Evolutionary conservation across 2,888 invertebrate genomes (phyloP).

Genomic region (Rosalia funebris): DNA sequence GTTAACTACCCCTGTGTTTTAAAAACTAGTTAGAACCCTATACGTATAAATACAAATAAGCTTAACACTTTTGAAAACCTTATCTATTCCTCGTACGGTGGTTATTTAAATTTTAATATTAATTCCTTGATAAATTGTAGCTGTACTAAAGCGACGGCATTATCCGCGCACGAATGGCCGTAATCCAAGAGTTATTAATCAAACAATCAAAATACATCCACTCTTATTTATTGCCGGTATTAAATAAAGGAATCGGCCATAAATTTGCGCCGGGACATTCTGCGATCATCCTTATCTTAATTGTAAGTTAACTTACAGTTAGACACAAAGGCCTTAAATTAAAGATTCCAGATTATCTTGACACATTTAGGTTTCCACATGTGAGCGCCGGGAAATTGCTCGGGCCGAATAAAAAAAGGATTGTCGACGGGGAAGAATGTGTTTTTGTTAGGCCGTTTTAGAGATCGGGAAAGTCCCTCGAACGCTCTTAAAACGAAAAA

Average conservation of each 20-base stretch:
- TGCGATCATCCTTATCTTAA: conserved; percentile 55
- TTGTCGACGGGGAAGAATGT: conserved; percentile 9
- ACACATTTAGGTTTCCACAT: conserved; percentile 50
- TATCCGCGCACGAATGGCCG: no score
- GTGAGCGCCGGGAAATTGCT: conserved; percentile 46
- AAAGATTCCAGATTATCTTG: conserved; percentile 53
- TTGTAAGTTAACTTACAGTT: conserved; percentile 53
- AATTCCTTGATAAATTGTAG: no score
- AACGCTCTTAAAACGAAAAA: neutral
- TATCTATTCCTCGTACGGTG: no score
- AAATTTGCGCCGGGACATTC: conserved; percentile 44
- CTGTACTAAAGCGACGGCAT: no score
- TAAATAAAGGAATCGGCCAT: conserved; percentile 45
- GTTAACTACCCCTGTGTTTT: no score
- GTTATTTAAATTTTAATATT: no score
- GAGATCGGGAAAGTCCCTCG: neutral
- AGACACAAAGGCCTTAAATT: conserved; percentile 53
- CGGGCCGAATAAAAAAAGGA: conserved; percentile 2
- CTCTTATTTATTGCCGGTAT: conserved; percentile 34
- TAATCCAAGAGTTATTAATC: conserved; percentile 23
- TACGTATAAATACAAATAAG: no score
- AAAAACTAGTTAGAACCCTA: no score
- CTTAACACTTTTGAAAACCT: no score
- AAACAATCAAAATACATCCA: conserved; percentile 25
- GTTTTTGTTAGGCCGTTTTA: conserved; percentile 11